Evolutionary conservation across 2,888 invertebrate species (phyloP), one percentile per base, ranked within the genome.

Genomic region (Pecten maximus): DNA sequence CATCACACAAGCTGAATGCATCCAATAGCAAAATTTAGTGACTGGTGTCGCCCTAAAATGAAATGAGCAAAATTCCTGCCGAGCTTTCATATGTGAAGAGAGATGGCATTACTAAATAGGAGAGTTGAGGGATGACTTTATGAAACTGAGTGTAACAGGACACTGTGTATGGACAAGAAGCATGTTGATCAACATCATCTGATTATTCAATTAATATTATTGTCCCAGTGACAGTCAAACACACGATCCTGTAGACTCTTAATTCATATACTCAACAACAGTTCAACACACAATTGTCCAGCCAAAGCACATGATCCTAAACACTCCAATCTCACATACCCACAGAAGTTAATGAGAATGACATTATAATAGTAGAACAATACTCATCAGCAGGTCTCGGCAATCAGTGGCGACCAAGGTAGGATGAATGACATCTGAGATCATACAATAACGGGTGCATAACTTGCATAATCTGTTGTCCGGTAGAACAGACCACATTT

Each of bases 51-150:
- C 16, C 6, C 74, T 74, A 12, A 19, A 74, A 74, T 74, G 35
- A 74, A 35, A 74, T 16, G 8, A 74, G 74, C 44, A 74, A 74
- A 74, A 74, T 74, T 74, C 74, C 74, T 74, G 74, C 74, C 74
- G 74, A 74, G 74, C 74, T 74, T 54, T 74, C 28, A 35, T 0
- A 35, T 74, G 28, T 28, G 44, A 74, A 28, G 60, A 60, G 23
- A 60, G n/a, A 60, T 16, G 60, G 23, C 35, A 74, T 23, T 74
- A 35, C 1, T 35, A n/a, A n/a, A n/a, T 74, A n/a, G 50, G 50
- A 19, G 2, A 3, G 28, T 74, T 74, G 10, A 74, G 74, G 74
- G 28, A 35, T 44, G 23, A 74, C 10, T 28, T 23, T 10, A 12
- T 74, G 35, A 35, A 35, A 74, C 12, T 28, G 28, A 54, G n/a